Conservation (phyloP, 1,140 invertebrate genomes). For the Brachionus manjavacas region DNA sequence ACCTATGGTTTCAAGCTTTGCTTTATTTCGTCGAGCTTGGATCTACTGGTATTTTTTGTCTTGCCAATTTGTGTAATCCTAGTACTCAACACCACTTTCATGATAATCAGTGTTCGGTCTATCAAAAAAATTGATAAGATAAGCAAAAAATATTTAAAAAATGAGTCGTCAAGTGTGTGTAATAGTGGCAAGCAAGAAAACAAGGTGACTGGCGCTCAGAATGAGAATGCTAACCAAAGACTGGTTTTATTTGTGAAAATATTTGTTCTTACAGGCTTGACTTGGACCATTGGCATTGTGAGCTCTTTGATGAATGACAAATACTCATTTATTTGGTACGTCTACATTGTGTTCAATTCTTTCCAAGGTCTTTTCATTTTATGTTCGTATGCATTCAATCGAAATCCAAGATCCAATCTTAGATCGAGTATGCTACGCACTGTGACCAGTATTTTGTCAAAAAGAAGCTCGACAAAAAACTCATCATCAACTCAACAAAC, state of each 20-base stretch:
- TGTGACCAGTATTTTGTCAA: neutral
- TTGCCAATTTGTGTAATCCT: neutral
- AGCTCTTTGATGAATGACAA: neutral
- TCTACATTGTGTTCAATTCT: conserved; percentile 9
- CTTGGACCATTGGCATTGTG: conserved; percentile 24
- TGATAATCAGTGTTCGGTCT: neutral
- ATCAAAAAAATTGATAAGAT: neutral
- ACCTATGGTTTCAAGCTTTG: neutral
- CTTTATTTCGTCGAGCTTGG: neutral
- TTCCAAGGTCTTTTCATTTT: conserved; percentile 16
- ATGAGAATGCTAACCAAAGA: neutral
- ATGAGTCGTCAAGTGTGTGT: neutral
- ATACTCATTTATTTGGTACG: neutral
- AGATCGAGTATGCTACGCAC: neutral
- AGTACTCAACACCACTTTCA: neutral
- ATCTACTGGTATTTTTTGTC: neutral
- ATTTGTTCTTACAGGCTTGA: neutral
- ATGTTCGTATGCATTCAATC: neutral
- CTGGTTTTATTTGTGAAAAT: conserved; percentile 2
- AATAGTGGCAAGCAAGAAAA: neutral
- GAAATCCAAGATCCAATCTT: neutral
- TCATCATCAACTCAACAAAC: neutral
- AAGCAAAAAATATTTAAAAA: neutral
- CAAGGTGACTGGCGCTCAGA: neutral
- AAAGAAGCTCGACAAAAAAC: neutral